Evolutionary conservation across 2,888 invertebrate genomes (phyloP), one percentile per base, ranked within the genome.

Genomic region (Lithophane socia): DNA sequence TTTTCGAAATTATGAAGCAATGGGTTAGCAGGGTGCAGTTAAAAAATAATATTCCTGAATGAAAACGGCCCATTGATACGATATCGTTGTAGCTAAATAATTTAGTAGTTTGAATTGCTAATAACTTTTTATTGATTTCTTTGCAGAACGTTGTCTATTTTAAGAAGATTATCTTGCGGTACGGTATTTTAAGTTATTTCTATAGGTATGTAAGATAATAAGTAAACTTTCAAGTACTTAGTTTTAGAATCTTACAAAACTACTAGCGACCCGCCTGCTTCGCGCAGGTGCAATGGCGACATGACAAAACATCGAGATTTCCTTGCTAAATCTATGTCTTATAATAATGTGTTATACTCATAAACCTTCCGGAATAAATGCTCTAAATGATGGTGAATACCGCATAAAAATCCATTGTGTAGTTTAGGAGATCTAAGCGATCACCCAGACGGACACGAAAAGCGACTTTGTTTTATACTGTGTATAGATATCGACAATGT

Each of bases 101-200:
- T 37, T 75, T 24, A 16, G 16, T 54, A 47, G n/a, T 61, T 77
- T 61, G 7, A n/a, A 16, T 72, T n/a, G 5, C 29, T 18, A 29
- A 12, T 54, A 29, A 63, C 8, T 3, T 63, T 61, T 3, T n/a
- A 42, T 49, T 63, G 2, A 42, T 71, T 64, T 44, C 1, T 71
- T 79, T 71, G 4, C 77, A 77, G 79, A 64, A 56, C 42, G n/a
- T 71, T 71, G 29, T 64, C 29, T 79, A 71, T 56, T 79, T 71
- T 64, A 52, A 64, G 64, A 52, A 77, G 56, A 49, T 21, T 70
- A 58, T 21, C 64, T 58, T 52, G 18, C 2, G n/a, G 49, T 58
- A 58, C 77, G 56, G 63, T 56, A 44, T 44, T 70, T 44, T 18
- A n/a, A 64, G 49, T 64, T 58, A 64, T 64, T 77, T 49, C 69